Evolutionary conservation across 1,140 invertebrate species (phyloP).

Genomic region (Saccostrea cuccullata): DNA sequence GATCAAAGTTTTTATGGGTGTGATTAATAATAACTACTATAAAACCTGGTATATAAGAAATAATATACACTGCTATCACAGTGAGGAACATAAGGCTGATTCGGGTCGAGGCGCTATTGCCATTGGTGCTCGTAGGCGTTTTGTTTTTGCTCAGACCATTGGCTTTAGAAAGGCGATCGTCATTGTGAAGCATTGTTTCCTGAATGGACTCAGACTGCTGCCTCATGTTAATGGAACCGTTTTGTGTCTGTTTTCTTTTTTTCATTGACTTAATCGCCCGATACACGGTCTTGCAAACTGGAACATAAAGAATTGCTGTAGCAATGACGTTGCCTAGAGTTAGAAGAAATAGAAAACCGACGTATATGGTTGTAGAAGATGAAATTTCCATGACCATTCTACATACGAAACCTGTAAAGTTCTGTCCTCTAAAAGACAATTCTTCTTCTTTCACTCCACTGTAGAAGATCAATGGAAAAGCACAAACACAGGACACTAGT

Average conservation of each 20-base stretch:
- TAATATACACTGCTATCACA: neutral
- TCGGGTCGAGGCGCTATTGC: neutral
- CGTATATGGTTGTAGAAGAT: neutral
- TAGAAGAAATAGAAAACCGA: neutral
- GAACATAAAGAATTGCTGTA: neutral
- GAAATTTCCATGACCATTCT: constrained; percentile 14
- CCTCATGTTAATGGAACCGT: neutral
- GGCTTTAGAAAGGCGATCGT: neutral
- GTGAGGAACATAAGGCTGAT: constrained; percentile 5
- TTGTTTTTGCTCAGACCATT: neutral
- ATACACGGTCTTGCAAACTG: neutral
- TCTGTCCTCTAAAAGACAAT: neutral
- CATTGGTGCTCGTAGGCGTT: neutral
- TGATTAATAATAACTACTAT: neutral
- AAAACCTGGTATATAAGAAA: constrained; percentile 8
- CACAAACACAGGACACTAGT: neutral
- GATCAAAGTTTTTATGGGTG: neutral
- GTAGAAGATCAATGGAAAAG: neutral
- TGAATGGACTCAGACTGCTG: neutral
- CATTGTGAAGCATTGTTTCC: neutral
- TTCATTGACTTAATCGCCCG: neutral
- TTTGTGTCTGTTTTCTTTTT: neutral
- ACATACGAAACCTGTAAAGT: neutral
- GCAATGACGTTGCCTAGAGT: neutral
- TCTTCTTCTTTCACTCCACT: neutral